Conservation (phyloP, 2,113 vertebrate genomes). For the Pantherophis guttatus region DNA sequence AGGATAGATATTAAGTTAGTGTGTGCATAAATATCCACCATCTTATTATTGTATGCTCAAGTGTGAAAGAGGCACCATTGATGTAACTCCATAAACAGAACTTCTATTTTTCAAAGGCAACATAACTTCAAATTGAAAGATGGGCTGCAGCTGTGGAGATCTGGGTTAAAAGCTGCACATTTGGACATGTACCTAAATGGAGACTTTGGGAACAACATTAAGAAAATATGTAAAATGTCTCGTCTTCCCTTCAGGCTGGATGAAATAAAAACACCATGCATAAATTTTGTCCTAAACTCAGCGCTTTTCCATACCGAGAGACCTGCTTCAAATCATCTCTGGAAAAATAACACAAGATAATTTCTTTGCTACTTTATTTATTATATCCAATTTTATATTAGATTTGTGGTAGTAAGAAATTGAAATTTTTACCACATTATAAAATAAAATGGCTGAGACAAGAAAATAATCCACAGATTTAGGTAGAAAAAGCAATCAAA, state of each 20-base stretch:
- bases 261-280: neutral
- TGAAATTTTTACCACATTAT: neutral
- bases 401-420: conserved; percentile 31
- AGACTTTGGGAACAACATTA: neutral
- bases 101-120: neutral
- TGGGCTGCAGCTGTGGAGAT: neutral
- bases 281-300: neutral
- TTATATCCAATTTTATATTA: neutral
- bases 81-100: neutral
- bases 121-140: neutral
- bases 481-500: neutral
- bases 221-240: neutral
- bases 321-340: neutral
- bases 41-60: neutral
- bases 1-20: neutral
- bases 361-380: conserved; percentile 32
- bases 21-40: neutral
- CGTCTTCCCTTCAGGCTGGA: neutral
- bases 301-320: neutral
- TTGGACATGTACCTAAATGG: neutral
- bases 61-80: neutral
- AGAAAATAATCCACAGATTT: conserved; percentile 10
- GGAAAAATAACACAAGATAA: conserved; percentile 24
- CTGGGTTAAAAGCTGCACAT: neutral
- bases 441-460: conserved; percentile 22